These are phyloP conservation scores for Cryptoleucopteryx plumbea DNA, from an alignment of 2,113 vertebrate species.

Conservation along the genomic window DNA sequence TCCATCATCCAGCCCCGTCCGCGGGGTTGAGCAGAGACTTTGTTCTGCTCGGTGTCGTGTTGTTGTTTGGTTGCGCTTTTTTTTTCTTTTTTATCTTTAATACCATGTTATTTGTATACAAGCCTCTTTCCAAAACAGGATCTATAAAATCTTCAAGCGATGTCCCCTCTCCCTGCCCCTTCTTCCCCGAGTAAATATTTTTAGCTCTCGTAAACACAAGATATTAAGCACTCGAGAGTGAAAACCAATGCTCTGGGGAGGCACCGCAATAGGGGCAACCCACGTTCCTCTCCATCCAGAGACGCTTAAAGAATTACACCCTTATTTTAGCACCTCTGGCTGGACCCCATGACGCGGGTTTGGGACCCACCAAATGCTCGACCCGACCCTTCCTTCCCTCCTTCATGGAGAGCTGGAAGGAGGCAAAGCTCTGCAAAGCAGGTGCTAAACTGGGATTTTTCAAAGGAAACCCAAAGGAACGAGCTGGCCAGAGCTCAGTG, in stretches of 20 bases:
- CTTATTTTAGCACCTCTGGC: not conserved
- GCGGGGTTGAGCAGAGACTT: not conserved
- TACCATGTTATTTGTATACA: not conserved
- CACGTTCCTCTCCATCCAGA: accelerated
- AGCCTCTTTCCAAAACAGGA: not conserved
- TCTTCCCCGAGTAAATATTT: constrained; percentile 34
- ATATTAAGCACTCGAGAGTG: not conserved
- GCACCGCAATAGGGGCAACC: not conserved
- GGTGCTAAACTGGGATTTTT: not conserved
- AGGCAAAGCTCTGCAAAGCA: not conserved
- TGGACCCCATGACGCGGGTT: accelerated
- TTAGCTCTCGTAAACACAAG: constrained; percentile 22
- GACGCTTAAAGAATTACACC: not conserved
- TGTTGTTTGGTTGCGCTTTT: not conserved
- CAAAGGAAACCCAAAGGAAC: not conserved
- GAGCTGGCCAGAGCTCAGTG: not conserved
- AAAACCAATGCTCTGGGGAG: not conserved
- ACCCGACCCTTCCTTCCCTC: not conserved
- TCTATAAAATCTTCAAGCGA: not conserved
- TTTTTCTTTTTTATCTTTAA: not conserved
- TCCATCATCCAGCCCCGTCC: not conserved
- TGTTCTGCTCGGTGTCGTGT: not conserved
- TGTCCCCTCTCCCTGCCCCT: not conserved
- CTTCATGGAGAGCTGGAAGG: not conserved
- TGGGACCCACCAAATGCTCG: not conserved